These are phyloP conservation scores for Cottoperca gobio DNA, from an alignment of 2,797 vertebrate genomes.

Conservation along the genomic window DNA sequence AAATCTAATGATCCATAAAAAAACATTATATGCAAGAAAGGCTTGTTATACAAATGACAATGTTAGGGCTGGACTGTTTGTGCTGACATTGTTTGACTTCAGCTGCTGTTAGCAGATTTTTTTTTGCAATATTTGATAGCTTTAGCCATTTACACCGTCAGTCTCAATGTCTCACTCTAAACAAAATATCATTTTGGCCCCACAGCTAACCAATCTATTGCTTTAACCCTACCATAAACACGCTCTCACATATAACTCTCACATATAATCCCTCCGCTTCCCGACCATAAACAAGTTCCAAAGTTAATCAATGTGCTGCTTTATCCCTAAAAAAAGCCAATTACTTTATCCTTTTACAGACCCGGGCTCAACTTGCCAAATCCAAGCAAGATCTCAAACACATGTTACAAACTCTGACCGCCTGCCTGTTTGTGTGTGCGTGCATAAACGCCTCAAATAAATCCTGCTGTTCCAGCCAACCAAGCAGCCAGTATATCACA, in stretches of 20 bases:
- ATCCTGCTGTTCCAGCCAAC: constrained; percentile 25
- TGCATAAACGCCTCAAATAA: constrained; percentile 26
- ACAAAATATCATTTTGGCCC: neutral
- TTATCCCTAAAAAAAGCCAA: constrained; percentile 35
- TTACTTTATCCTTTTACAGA: constrained; percentile 60
- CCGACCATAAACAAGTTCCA: constrained; percentile 49
- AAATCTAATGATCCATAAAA: constrained; percentile 9
- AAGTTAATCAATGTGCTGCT: constrained; percentile 50
- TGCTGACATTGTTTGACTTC: constrained; percentile 4
- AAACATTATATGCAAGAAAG: neutral
- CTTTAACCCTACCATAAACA: constrained; percentile 24
- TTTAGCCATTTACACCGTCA: neutral
- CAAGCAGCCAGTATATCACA: constrained; percentile 27
- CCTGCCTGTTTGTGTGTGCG: constrained; percentile 17
- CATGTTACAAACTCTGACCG: constrained; percentile 38
- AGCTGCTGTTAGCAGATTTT: neutral
- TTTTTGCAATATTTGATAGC: neutral
- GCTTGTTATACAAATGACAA: constrained; percentile 1
- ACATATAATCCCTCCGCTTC: constrained; percentile 41
- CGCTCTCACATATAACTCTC: constrained; percentile 18
- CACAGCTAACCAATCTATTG: constrained; percentile 1
- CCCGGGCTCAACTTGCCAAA: constrained; percentile 60
- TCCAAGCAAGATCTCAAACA: constrained; percentile 65
- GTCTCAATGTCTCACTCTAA: constrained; percentile 4
- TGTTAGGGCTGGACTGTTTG: neutral